phyloP scores from a whole-genome alignment of 2,888 invertebrate species.

The Schizaphis graminum region DNA sequence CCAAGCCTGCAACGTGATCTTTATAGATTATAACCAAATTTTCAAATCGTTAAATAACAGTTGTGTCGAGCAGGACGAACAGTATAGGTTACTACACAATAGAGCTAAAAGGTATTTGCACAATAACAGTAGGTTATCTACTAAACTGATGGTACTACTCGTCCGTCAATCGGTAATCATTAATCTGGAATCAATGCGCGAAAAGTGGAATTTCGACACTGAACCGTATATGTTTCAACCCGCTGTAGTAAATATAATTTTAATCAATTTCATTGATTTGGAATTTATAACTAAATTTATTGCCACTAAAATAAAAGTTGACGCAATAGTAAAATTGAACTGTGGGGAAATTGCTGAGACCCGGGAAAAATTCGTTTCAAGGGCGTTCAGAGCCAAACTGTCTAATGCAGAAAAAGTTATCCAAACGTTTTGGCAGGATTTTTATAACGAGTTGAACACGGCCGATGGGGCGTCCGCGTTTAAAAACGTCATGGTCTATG shows the following conservation, averaged over 20 bases:
- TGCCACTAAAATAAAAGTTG: neutral
- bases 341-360: neutral
- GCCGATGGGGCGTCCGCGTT: neutral
- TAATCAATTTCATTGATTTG: constrained; percentile 33
- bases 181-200: constrained; percentile 17
- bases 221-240: neutral
- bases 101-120: neutral
- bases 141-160: neutral
- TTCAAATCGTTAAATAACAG: neutral
- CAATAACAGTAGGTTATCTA: neutral
- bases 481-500: constrained; percentile 5
- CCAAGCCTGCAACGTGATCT: neutral
- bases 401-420: neutral
- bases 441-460: neutral
- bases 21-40: constrained; percentile 9
- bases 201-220: neutral
- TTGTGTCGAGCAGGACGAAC: neutral
- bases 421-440: constrained; percentile 2
- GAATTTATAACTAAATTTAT: neutral
- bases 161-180: neutral
- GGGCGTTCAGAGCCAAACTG: neutral
- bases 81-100: neutral
- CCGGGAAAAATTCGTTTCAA: constrained; percentile 37
- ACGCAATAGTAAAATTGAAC: neutral
- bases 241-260: neutral